Percentiles rank a stretch among this genome's conserved stretches.
These are phyloP conservation scores for Sternarchorhynchus goeldii DNA, from an alignment of 2,797 vertebrate species.

Conservation along the genomic window DNA sequence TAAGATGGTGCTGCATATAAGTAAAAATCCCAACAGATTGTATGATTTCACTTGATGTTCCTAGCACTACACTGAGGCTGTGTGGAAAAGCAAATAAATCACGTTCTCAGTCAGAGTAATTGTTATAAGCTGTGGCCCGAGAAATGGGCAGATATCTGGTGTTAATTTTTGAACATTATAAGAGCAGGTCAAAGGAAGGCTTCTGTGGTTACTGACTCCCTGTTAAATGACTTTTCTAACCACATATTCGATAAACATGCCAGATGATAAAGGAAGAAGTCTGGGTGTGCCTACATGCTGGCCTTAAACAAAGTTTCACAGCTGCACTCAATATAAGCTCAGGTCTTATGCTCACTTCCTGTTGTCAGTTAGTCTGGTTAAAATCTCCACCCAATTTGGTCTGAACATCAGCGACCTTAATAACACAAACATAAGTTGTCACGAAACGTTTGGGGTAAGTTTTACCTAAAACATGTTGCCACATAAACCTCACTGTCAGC, in stretches of 20 bases:
- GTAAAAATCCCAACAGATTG: neutral
- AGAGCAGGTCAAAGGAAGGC: neutral
- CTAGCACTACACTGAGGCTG: neutral
- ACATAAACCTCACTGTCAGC: neutral
- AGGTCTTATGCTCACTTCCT: neutral
- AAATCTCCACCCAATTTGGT: neutral
- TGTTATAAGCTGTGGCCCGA: constrained; percentile 1
- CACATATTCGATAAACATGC: neutral
- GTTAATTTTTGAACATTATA: neutral
- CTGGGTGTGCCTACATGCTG: constrained; percentile 55
- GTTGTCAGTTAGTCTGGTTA: constrained; percentile 12
- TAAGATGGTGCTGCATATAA: neutral
- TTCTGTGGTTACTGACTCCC: constrained; percentile 16
- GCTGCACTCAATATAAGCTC: neutral
- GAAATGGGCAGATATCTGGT: neutral
- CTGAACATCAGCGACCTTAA: neutral
- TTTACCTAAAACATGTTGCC: neutral
- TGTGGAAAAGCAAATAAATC: constrained; percentile 7
- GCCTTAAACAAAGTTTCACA: neutral
- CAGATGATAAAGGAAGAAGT: constrained; percentile 12
- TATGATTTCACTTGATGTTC: neutral
- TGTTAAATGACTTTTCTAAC: constrained; percentile 9
- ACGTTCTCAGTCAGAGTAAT: constrained; percentile 7
- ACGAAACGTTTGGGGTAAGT: neutral
- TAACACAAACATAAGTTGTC: neutral